Base-by-base conservation (phyloP, 2,113 vertebrate genomes). In the Rattus rattus region DNA sequence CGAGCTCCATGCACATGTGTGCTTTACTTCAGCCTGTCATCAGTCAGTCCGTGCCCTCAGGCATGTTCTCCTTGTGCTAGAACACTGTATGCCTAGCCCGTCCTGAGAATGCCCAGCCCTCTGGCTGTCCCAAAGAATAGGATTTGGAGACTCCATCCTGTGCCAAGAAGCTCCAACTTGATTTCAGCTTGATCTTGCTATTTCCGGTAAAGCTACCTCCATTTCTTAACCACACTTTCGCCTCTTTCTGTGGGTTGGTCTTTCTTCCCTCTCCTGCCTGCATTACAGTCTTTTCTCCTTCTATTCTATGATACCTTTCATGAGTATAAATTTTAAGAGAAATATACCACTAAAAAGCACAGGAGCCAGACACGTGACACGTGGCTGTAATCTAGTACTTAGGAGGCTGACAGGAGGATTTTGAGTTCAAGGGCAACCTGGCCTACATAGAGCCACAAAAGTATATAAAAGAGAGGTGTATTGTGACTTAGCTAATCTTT, bases 1-100 rank as follows among this genome's bases (percentile, higher is more conserved):
- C 10, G 2, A 36, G 20, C 28, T 70, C 63, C 30, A 17, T 52
- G 30, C 52, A 6, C 1, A 1, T 6, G 2, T 73, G 26, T 17
- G 1, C 52, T 81, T 69, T 70, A 59, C 39, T 63, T 65, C 30
- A 36, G 63, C 77, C 73, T n/a, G n/a, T 73, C 30, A 5, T 36
- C n/a, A 2, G 80, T 43, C 54, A 77, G 39, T 36, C 7, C 0
- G 0, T 11, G 70, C 75, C 85, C 36, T 17, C 5, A 0, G 24
- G 4, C 36, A 54, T 77, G 24, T 47, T 61, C 6, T 56, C 22
- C 72, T 87, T 30, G 17, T n/a, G 39, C 80, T n/a, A 72, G 2
- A 2, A 63, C 70, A 76, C 30, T 20, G 12, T 83, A 52, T 12
- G 13, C 16, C 1, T 24, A 26, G 10, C 67, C n/a, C 2, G 28